phyloP scores from a whole-genome alignment of 2,888 invertebrate species.

The Belgica antarctica region DNA sequence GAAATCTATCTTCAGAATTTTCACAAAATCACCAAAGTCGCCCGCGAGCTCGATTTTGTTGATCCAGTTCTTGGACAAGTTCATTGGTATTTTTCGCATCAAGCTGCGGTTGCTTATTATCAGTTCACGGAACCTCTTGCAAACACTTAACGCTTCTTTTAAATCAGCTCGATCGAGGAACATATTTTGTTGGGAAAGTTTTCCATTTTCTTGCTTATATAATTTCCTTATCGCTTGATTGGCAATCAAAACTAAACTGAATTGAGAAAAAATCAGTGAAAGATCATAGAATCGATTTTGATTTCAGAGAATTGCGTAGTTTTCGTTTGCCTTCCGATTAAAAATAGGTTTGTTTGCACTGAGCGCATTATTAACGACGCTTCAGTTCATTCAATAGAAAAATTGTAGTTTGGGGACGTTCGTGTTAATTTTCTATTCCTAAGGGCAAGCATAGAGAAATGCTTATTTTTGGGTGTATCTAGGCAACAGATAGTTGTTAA shows the following conservation, averaged over 20 bases:
- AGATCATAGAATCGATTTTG: conserved; percentile 4
- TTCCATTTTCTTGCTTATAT: conserved; percentile 24
- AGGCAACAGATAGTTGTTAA: no score
- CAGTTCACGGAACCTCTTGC: conserved; percentile 20
- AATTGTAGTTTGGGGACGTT: no score
- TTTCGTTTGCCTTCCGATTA: not conserved
- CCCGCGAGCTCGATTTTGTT: conserved; percentile 31
- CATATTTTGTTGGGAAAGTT: conserved; percentile 24
- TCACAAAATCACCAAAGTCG: conserved; percentile 38
- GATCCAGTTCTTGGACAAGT: conserved; percentile 26
- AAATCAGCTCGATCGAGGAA: conserved; percentile 20
- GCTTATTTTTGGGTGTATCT: no score
- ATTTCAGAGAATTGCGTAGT: not conserved
- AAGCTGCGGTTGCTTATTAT: not conserved
- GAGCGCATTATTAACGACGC: not conserved
- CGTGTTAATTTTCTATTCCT: no score
- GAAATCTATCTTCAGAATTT: conserved; percentile 26
- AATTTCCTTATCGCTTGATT: conserved; percentile 2
- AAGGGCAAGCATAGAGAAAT: no score
- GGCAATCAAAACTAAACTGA: not conserved
- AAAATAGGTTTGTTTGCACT: not conserved
- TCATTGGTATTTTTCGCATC: conserved; percentile 39
- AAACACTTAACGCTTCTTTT: conserved; percentile 8
- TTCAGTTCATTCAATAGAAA: no score
- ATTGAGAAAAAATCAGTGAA: not conserved